Evolutionary conservation across 1,140 invertebrate genomes (phyloP).

Genomic region (Drosophila busckii): DNA sequence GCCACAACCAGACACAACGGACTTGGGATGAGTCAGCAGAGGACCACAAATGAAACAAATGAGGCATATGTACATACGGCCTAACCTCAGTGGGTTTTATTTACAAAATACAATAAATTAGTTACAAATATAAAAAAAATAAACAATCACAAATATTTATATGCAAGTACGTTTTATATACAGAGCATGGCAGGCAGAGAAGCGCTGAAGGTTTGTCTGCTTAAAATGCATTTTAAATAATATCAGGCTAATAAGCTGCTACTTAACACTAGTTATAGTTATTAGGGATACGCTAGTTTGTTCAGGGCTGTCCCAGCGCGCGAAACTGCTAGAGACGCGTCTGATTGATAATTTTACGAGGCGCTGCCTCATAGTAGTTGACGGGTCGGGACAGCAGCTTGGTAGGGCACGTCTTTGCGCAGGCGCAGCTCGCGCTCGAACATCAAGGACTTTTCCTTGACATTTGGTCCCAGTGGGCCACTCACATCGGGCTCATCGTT

Average conservation of each 20-base stretch:
- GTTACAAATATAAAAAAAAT: constrained; percentile 30
- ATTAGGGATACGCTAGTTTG: no score
- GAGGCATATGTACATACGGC: constrained; percentile 27
- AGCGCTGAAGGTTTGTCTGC: neutral
- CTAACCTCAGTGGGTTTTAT: constrained; percentile 39
- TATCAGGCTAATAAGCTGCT: no score
- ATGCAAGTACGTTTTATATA: no score
- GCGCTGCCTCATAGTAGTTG: constrained; percentile 73
- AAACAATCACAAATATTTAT: constrained; percentile 59
- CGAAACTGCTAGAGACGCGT: constrained; percentile 61
- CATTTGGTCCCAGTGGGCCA: constrained; percentile 66
- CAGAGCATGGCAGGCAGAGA: neutral
- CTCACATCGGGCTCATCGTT: constrained; percentile 79
- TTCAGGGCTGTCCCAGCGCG: constrained; percentile 37
- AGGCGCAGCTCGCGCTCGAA: constrained; percentile 68
- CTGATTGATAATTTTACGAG: constrained; percentile 62
- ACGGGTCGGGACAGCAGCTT: constrained; percentile 77
- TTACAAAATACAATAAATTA: constrained; percentile 52
- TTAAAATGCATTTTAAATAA: neutral
- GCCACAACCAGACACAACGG: no score
- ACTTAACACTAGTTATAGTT: no score
- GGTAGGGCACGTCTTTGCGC: constrained; percentile 62
- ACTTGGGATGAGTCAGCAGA: no score
- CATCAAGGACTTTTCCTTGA: constrained; percentile 74
- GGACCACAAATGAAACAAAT: constrained; percentile 39